Evolutionary conservation across 2,888 invertebrate genomes (phyloP).

Genomic region (Melieria crassipennis): DNA sequence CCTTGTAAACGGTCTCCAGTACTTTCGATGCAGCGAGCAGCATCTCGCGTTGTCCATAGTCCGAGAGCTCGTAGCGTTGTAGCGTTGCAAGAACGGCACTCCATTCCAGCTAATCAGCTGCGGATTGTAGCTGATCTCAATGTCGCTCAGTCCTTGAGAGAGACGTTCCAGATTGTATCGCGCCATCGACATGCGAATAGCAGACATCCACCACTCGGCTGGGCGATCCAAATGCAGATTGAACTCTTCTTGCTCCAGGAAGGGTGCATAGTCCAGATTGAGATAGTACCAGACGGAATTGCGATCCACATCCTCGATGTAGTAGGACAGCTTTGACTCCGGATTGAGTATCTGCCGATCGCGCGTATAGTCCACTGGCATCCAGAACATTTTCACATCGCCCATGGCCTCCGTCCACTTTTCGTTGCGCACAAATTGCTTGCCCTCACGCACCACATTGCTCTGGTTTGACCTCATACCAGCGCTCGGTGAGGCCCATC

Average conservation of each 20-base stretch:
- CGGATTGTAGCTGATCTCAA: constrained; percentile 71
- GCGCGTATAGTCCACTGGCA: constrained; percentile 70
- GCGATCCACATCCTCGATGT: constrained; percentile 74
- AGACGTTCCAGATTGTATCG: constrained; percentile 79
- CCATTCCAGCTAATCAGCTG: constrained; percentile 72
- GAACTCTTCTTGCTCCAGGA: constrained; percentile 68
- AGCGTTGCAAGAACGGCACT: constrained; percentile 70
- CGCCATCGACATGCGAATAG: constrained; percentile 73
- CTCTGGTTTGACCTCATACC: constrained; percentile 43
- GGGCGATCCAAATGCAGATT: background rate
- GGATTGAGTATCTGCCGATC: constrained; percentile 53
- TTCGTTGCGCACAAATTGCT: constrained; percentile 38
- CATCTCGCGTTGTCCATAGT: constrained; percentile 42
- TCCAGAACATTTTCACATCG: constrained; percentile 47
- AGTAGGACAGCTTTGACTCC: constrained; percentile 71
- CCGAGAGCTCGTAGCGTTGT: constrained; percentile 66
- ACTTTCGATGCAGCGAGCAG: constrained; percentile 17
- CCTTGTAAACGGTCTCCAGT: constrained; percentile 65
- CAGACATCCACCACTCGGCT: constrained; percentile 55
- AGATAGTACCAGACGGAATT: constrained; percentile 71
- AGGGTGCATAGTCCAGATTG: constrained; percentile 70
- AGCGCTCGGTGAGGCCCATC: constrained; percentile 48
- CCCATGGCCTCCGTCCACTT: constrained; percentile 40
- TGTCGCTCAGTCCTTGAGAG: constrained; percentile 73
- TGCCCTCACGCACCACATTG: constrained; percentile 44